A percentile compares a stretch with the other conserved stretches of the same genome.
These are phyloP conservation scores for Drosophila aff. DNA, from an alignment of 1,140 invertebrate genomes.

Conservation along the genomic window DNA sequence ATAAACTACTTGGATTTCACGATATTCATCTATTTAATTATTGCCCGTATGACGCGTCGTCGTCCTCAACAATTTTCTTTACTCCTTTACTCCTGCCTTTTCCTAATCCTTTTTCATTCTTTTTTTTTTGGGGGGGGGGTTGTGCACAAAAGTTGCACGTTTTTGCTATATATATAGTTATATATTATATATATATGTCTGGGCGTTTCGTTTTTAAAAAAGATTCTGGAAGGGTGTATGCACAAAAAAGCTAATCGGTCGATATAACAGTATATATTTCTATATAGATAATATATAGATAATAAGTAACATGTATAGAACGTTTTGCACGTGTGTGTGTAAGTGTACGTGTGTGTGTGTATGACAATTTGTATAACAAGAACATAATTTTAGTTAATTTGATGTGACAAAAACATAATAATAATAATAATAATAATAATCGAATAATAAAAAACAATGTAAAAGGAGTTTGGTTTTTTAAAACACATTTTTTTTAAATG, in stretches of 20 bases:
- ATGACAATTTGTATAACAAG: slow-evolving; percentile 63
- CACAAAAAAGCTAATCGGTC: slow-evolving; percentile 78
- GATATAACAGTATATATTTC: slow-evolving; percentile 78
- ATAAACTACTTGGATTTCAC: slow-evolving; percentile 51
- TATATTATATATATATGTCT: slow-evolving; percentile 46
- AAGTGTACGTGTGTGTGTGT: slow-evolving; percentile 20
- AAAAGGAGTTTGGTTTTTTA: slow-evolving; percentile 45
- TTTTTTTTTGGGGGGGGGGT: not conserved
- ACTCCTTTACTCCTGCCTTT: slow-evolving; percentile 4
- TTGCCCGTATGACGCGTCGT: slow-evolving; percentile 53
- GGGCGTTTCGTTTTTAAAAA: slow-evolving; percentile 52
- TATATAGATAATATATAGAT: slow-evolving; percentile 56
- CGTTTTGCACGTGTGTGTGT: slow-evolving; percentile 40
- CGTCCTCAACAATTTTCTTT: slow-evolving; percentile 46
- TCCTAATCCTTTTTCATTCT: not conserved
- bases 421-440: slow-evolving; percentile 9
- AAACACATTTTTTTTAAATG: slow-evolving; percentile 45
- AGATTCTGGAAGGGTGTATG: slow-evolving; percentile 76
- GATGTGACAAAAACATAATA: slow-evolving; percentile 4
- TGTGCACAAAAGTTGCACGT: slow-evolving; percentile 70
- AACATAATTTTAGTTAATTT: slow-evolving; percentile 50
- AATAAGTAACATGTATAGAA: slow-evolving; percentile 73
- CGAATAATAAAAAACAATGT: slow-evolving; percentile 47
- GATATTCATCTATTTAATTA: slow-evolving; percentile 54
- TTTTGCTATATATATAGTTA: slow-evolving; percentile 27